Conservation (phyloP, 1,140 invertebrate genomes). For the Venturia canescens region DNA sequence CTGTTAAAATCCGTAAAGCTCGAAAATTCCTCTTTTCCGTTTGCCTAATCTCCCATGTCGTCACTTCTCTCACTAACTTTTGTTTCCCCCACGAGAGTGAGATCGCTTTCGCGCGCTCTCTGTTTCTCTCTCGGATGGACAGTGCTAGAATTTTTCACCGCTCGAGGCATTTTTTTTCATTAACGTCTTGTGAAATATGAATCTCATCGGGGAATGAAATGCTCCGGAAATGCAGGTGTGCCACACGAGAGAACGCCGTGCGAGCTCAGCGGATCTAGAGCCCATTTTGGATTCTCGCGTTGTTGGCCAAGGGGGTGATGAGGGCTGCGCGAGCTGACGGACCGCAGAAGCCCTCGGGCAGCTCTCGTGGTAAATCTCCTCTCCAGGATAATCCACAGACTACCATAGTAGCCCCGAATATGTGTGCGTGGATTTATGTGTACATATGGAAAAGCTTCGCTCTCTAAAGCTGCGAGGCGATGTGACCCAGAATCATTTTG, state of each 20-base stretch:
- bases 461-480: conserved; percentile 1
- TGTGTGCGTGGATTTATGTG: background rate
- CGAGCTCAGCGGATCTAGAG: conserved; percentile 13
- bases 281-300: conserved; percentile 41
- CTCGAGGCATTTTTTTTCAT: conserved; percentile 40
- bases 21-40: background rate
- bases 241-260: conserved; percentile 8
- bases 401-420: background rate
- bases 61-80: background rate
- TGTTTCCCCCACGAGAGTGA: background rate
- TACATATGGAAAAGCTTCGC: conserved; percentile 4
- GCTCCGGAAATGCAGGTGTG: conserved; percentile 37
- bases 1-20: conserved; percentile 25
- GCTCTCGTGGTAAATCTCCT: conserved; percentile 36
- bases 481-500: conserved; percentile 36
- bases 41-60: background rate
- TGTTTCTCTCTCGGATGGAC: too few species aligned
- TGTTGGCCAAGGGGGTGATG: conserved; percentile 28
- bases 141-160: conserved; percentile 30
- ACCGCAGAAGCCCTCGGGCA: conserved; percentile 31
- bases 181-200: conserved; percentile 44
- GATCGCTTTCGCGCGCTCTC: background rate
- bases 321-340: conserved; percentile 14
- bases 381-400: conserved; percentile 30
- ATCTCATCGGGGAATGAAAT: conserved; percentile 42